A percentile compares a stretch with the other conserved stretches of the same genome.
Conservation (phyloP, 2,113 vertebrate species). For the Cephalopterus ornatus region DNA sequence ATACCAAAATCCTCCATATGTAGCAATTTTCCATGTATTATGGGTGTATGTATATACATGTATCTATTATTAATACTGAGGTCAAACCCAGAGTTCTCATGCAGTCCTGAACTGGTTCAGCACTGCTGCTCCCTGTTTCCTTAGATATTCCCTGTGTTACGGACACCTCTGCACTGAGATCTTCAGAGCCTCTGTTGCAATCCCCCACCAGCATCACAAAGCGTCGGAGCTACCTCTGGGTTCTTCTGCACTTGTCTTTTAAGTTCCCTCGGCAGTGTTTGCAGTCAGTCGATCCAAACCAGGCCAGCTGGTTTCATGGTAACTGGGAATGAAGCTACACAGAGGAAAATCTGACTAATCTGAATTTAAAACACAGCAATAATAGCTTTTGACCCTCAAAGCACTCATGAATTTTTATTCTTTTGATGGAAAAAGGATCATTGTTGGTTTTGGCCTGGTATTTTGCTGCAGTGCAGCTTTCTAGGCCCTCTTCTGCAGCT, state of each 20-base stretch:
- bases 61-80: neutral
- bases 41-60: neutral
- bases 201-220: neutral
- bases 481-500: neutral
- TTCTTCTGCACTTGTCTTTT: neutral
- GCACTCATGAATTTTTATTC: neutral
- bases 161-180: neutral
- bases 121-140: neutral
- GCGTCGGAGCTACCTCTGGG: neutral
- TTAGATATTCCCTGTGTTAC: neutral
- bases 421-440: neutral
- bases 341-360: neutral
- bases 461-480: constrained; percentile 26
- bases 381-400: neutral
- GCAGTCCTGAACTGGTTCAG: neutral
- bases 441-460: neutral
- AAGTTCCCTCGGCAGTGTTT: neutral
- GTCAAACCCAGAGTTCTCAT: neutral
- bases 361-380: neutral
- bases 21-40: neutral
- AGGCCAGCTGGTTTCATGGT: neutral
- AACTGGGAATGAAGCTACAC: neutral
- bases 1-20: neutral
- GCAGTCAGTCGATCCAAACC: neutral
- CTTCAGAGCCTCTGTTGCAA: neutral